A percentile compares a stretch with the other conserved stretches of the same genome.
phyloP scores from a whole-genome alignment of 2,113 vertebrate species.

The Tragelaphus scriptus region DNA sequence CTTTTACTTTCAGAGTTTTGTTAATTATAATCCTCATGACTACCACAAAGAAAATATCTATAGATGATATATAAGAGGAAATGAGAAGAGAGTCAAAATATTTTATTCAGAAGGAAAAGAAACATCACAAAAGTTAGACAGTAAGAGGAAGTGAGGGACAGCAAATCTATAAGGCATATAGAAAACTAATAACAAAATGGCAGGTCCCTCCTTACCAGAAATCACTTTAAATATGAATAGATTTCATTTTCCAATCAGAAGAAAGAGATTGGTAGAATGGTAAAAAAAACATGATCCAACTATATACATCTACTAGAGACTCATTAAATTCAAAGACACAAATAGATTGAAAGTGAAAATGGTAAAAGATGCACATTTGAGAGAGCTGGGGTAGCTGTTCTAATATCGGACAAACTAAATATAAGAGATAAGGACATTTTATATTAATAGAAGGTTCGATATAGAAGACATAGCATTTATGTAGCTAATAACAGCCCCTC shows the following conservation, averaged over 20 bases:
- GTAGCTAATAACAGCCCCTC: not conserved
- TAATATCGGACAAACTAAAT: not conserved
- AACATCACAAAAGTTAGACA: not conserved
- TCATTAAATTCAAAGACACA: not conserved
- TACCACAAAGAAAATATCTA: not conserved
- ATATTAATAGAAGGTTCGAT: not conserved
- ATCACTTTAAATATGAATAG: not conserved
- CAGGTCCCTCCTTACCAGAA: not conserved
- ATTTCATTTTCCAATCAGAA: not conserved
- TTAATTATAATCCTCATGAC: not conserved
- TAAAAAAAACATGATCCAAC: not conserved
- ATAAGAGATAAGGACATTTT: not conserved
- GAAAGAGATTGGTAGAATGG: not conserved
- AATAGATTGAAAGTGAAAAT: not conserved
- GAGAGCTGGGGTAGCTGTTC: not conserved
- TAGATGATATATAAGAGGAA: not conserved
- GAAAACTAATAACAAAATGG: not conserved
- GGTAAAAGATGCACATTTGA: not conserved
- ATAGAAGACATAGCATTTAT: not conserved
- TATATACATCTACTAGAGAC: not conserved
- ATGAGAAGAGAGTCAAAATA: not conserved
- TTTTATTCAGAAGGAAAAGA: not conserved
- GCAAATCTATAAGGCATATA: not conserved
- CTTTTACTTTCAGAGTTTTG: not conserved
- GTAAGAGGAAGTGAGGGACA: not conserved